Percentiles rank a stretch among this genome's conserved stretches.
Evolutionary conservation across 2,113 vertebrate species (phyloP).

Genomic region (Mobula hypostoma): DNA sequence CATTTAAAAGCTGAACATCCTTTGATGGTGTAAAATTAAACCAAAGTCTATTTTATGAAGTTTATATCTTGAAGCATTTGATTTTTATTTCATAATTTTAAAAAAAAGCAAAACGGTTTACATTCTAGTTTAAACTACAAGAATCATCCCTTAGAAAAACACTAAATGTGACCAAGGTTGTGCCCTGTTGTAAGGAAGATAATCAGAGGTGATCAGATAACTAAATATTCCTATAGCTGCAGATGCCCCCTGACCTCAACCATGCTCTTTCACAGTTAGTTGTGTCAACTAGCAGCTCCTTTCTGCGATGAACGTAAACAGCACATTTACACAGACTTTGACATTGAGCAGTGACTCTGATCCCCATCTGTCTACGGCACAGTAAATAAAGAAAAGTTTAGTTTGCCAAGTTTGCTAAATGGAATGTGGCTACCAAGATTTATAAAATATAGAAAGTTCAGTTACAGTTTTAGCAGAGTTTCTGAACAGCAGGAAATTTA

Average conservation of each 20-base stretch:
- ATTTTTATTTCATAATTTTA: not conserved
- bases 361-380: conserved; percentile 6
- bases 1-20: not conserved
- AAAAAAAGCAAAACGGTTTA: not conserved
- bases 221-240: conserved; percentile 23
- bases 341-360: conserved; percentile 10
- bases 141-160: not conserved
- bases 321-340: not conserved
- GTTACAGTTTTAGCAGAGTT: not conserved
- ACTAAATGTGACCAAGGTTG: not conserved
- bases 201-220: conserved; percentile 29
- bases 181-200: not conserved
- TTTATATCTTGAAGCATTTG: not conserved
- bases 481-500: not conserved
- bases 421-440: not conserved
- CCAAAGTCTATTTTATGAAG: not conserved
- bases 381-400: not conserved
- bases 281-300: conserved; percentile 24
- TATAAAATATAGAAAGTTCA: not conserved
- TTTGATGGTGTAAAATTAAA: not conserved
- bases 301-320: conserved; percentile 30
- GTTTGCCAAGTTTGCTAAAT: not conserved
- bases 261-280: conserved; percentile 27
- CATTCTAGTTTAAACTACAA: not conserved
- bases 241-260: conserved; percentile 12